These are phyloP conservation scores for Psittacula derbiana DNA, from an alignment of 2,797 vertebrate genomes.

Conservation along the genomic window DNA sequence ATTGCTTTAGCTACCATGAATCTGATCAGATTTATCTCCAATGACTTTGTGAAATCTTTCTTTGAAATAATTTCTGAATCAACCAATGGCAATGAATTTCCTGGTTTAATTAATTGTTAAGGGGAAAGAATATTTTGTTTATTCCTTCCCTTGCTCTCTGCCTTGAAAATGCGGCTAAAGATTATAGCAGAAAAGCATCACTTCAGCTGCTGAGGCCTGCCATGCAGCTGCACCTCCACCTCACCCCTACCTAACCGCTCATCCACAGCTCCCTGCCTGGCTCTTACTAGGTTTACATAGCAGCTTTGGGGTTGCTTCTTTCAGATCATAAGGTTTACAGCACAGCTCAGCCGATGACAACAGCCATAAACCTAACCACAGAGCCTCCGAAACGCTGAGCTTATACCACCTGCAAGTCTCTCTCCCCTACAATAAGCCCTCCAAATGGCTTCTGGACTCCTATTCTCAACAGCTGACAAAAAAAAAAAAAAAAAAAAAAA, in stretches of 20 bases:
- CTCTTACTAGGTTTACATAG: neutral
- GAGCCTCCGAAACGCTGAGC: accelerated
- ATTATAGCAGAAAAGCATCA: neutral
- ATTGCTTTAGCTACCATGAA: neutral
- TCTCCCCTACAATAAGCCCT: neutral
- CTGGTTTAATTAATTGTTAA: neutral
- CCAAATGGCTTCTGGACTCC: neutral
- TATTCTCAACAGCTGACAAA: neutral
- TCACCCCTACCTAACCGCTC: neutral
- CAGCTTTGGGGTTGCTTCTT: neutral
- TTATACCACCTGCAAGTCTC: neutral
- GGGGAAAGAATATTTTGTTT: neutral
- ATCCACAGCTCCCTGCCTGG: neutral
- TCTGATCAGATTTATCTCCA: neutral
- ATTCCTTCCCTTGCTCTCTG: neutral
- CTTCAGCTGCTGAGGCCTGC: neutral
- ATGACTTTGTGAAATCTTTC: neutral
- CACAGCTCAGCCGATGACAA: neutral
- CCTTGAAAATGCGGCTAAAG: neutral
- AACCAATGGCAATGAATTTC: neutral
- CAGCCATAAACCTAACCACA: neutral
- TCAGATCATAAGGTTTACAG: neutral
- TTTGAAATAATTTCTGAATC: neutral
- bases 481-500: neutral
- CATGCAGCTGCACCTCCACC: neutral